Conservation (phyloP, 2,888 invertebrate species). For the Plutella xylostella region DNA sequence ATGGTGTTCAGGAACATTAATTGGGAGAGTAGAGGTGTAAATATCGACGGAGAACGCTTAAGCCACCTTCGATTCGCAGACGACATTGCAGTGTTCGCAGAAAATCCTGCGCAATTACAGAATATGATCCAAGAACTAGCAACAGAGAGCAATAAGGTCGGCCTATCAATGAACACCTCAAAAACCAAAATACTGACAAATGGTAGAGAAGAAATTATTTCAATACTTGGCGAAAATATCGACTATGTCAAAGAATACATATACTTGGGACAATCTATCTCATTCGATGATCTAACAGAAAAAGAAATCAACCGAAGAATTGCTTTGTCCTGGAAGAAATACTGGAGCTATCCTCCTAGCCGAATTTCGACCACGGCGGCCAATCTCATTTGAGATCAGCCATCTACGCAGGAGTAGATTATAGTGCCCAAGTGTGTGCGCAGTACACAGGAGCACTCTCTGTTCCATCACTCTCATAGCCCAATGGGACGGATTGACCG, state of each 20-base stretch:
- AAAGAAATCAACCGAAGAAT: conserved; percentile 15
- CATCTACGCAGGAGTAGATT: too few relatives aligned
- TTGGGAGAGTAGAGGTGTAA: not conserved
- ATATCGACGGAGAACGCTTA: conserved; percentile 4
- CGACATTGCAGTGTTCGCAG: not conserved
- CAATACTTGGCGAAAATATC: not conserved
- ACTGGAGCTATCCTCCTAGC: too few relatives aligned
- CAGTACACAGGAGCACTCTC: too few relatives aligned
- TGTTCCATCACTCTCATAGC: too few relatives aligned
- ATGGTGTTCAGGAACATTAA: not conserved
- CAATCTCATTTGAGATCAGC: too few relatives aligned
- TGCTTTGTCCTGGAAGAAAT: conserved; percentile 10
- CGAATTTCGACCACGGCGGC: too few relatives aligned
- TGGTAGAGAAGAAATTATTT: not conserved
- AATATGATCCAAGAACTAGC: not conserved
- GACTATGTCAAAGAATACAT: conserved; percentile 2
- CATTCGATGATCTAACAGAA: conserved; percentile 5
- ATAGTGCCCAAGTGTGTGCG: too few relatives aligned
- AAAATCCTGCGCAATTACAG: not conserved
- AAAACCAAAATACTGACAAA: conserved; percentile 2
- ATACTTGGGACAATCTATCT: conserved; percentile 11
- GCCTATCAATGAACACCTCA: not conserved
- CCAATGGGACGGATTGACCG: too few relatives aligned
- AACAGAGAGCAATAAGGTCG: not conserved
- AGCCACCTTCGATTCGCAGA: conserved; percentile 1